These are phyloP conservation scores for Nomada ruficornis DNA, from an alignment of 2,888 invertebrate genomes.

Conservation along the genomic window DNA sequence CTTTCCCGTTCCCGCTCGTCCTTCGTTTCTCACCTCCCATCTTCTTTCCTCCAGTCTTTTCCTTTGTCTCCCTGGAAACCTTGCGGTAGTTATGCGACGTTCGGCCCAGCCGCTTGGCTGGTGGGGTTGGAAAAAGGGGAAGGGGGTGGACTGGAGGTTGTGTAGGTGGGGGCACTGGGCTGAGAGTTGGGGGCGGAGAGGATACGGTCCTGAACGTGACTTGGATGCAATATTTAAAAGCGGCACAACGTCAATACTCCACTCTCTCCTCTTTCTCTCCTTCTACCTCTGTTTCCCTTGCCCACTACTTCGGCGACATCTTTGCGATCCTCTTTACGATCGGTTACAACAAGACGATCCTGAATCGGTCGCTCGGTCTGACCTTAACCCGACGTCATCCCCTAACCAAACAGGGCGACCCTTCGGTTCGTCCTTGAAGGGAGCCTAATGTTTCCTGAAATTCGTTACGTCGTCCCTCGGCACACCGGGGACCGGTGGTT, in stretches of 20 bases:
- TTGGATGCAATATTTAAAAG: conserved; percentile 84
- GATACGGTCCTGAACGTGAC: conserved; percentile 83
- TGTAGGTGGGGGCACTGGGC: conserved; percentile 43
- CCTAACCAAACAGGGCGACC: conserved; percentile 36
- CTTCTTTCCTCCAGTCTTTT: conserved; percentile 61
- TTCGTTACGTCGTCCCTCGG: conserved; percentile 50
- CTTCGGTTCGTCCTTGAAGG: conserved; percentile 29
- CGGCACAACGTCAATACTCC: conserved; percentile 82
- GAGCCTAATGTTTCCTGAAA: conserved; percentile 59
- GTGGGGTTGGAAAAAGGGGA: conserved; percentile 59
- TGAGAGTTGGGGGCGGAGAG: conserved; percentile 61
- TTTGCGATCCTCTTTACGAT: conserved; percentile 48
- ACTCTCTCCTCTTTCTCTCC: conserved; percentile 59
- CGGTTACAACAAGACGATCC: conserved; percentile 57
- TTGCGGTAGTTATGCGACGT: conserved; percentile 81
- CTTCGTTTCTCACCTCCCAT: conserved; percentile 42
- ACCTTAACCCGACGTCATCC: conserved; percentile 78
- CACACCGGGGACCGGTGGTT: conserved; percentile 17
- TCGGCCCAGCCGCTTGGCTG: conserved; percentile 67
- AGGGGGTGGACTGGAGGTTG: conserved; percentile 49
- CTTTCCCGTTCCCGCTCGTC: conserved; percentile 8
- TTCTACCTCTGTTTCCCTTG: conserved; percentile 32
- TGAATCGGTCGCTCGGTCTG: conserved; percentile 68
- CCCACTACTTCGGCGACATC: conserved; percentile 37
- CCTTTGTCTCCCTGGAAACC: conserved; percentile 78